Percentiles rank a stretch among this genome's conserved stretches.
These are phyloP conservation scores for Sminthurinus aureus DNA, from an alignment of 2,888 invertebrate species.

Conservation along the genomic window DNA sequence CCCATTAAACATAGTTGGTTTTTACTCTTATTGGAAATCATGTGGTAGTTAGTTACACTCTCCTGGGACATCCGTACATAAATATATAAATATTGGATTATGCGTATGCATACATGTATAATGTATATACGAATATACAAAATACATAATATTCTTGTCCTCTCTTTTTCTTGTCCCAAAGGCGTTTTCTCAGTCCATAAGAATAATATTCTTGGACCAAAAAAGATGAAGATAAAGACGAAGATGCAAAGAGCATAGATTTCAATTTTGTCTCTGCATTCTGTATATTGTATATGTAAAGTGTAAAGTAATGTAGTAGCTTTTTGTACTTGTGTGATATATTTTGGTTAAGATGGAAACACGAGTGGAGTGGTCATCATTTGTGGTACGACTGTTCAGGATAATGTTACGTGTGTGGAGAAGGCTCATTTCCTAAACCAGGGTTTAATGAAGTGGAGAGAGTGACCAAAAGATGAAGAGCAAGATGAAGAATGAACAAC, in stretches of 20 bases:
- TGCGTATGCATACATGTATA: too few relatives aligned
- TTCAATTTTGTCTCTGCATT: background rate
- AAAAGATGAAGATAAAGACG: slow-evolving; percentile 13
- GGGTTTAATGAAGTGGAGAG: slow-evolving; percentile 45
- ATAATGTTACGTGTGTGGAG: slow-evolving; percentile 27
- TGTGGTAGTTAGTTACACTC: background rate
- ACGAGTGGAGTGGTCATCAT: slow-evolving; percentile 22
- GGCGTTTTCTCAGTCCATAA: too few relatives aligned
- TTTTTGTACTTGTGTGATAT: too few relatives aligned
- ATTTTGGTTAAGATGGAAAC: background rate
- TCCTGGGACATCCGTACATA: background rate
- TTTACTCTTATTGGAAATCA: slow-evolving; percentile 14
- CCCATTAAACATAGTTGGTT: slow-evolving; percentile 12
- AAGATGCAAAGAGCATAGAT: background rate
- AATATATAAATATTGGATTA: background rate
- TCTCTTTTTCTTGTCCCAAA: too few relatives aligned
- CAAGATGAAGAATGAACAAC: too few relatives aligned
- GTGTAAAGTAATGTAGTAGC: too few relatives aligned
- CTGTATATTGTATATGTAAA: background rate
- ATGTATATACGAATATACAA: too few relatives aligned
- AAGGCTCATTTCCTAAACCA: slow-evolving; percentile 41
- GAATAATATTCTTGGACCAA: background rate
- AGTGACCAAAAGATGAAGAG: slow-evolving; percentile 25
- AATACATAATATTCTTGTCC: background rate
- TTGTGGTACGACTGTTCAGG: slow-evolving; percentile 25